A percentile compares a stretch with the other conserved stretches of the same genome.
These are phyloP conservation scores for Temnothorax ravouxi DNA, from an alignment of 2,888 invertebrate species.

Conservation along the genomic window DNA sequence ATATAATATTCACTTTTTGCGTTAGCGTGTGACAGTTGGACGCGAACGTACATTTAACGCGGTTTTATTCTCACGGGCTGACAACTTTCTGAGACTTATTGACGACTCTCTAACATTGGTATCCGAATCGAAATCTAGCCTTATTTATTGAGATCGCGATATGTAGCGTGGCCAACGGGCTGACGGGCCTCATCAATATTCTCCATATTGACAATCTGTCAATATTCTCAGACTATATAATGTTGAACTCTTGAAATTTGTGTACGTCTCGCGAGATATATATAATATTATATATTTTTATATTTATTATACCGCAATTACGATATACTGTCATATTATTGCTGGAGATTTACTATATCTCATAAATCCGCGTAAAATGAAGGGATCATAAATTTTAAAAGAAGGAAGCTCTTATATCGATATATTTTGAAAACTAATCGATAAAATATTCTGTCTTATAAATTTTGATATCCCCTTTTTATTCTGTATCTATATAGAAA, in stretches of 20 bases:
- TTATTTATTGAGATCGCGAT: constrained; percentile 31
- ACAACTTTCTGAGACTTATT: not conserved
- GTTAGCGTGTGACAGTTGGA: not conserved
- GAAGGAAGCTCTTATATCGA: not conserved
- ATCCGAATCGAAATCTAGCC: constrained; percentile 17
- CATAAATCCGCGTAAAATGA: not conserved
- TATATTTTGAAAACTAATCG: constrained; percentile 6
- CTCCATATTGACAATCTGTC: constrained; percentile 41
- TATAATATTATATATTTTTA: not conserved
- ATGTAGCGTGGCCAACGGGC: not conserved
- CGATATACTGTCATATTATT: not conserved
- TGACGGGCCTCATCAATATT: constrained; percentile 27
- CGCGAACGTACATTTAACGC: not conserved
- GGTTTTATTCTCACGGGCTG: not conserved
- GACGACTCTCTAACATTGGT: not conserved
- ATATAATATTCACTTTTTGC: not conserved
- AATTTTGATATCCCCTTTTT: not conserved
- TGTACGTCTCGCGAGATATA: not conserved
- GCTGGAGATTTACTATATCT: not conserved
- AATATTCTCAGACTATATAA: constrained; percentile 25
- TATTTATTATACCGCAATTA: not conserved
- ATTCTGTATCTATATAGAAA: not conserved
- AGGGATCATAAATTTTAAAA: not conserved
- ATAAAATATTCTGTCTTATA: not conserved
- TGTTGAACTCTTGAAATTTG: constrained; percentile 3